These are phyloP conservation scores for Clarias batrachus DNA, from an alignment of 2,113 vertebrate genomes.

Conservation along the genomic window DNA sequence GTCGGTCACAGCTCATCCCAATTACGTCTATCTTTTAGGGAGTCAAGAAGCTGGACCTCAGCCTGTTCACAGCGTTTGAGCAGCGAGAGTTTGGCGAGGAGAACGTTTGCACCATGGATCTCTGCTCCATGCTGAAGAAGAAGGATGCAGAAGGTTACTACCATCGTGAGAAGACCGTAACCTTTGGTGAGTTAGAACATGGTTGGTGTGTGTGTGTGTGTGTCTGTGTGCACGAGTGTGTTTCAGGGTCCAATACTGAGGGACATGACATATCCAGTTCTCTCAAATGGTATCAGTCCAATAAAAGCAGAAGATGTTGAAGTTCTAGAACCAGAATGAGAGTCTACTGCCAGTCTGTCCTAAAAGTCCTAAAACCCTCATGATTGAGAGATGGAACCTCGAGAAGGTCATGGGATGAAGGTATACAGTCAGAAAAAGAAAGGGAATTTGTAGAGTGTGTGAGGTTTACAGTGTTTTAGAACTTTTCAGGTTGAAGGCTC, in stretches of 20 bases:
- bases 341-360: neutral
- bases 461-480: neutral
- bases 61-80: conserved; percentile 78
- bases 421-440: too few relatives aligned
- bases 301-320: neutral
- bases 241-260: neutral
- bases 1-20: neutral
- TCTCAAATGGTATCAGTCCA: neutral
- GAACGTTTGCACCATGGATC: conserved; percentile 80
- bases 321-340: neutral
- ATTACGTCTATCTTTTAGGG: conserved; percentile 70
- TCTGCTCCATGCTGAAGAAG: conserved; percentile 95
- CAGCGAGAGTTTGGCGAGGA: conserved; percentile 85
- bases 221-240: conserved; percentile 14
- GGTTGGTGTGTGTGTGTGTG: conserved; percentile 1
- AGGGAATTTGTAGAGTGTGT: too few relatives aligned
- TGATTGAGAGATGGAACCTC: neutral
- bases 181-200: conserved; percentile 77
- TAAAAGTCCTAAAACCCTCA: neutral
- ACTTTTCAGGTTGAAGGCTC: neutral
- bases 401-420: neutral
- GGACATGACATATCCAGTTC: neutral
- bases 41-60: conserved; percentile 84
- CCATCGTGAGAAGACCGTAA: conserved; percentile 85
- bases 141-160: conserved; percentile 90